Evolutionary conservation across 2,797 vertebrate species (phyloP).

Genomic region (Tapera naevia): DNA sequence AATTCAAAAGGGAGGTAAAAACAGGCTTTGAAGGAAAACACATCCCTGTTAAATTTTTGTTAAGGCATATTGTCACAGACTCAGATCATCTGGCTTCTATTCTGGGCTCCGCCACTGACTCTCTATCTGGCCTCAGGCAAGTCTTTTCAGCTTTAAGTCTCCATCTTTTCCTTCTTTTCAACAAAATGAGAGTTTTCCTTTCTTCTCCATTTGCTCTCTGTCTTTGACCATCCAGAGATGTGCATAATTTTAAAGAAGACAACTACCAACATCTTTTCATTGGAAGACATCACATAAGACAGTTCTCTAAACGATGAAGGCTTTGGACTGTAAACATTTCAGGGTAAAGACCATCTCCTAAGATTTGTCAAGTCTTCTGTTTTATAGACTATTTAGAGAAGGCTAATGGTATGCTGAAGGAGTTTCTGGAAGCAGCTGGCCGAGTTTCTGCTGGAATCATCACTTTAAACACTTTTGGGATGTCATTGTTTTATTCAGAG

Average conservation of each 20-base stretch:
- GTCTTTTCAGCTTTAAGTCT: background rate
- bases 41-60: background rate
- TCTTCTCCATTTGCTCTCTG: background rate
- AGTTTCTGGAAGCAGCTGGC: slow-evolving; percentile 58
- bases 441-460: slow-evolving; percentile 56
- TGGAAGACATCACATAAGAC: background rate
- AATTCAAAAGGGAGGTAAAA: slow-evolving; percentile 2
- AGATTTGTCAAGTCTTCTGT: slow-evolving; percentile 18
- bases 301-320: background rate
- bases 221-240: background rate
- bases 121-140: background rate
- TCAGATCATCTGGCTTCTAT: slow-evolving; percentile 11
- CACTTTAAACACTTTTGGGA: slow-evolving; percentile 42
- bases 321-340: background rate
- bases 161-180: background rate
- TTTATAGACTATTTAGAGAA: slow-evolving; percentile 35
- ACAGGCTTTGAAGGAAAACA: slow-evolving; percentile 14
- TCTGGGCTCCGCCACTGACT: slow-evolving; percentile 6
- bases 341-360: slow-evolving; percentile 17
- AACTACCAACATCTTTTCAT: background rate
- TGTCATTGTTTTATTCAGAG: slow-evolving; percentile 50
- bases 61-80: background rate
- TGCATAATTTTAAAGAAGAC: background rate
- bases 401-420: slow-evolving; percentile 43
- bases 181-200: background rate